Evolutionary conservation across 2,113 vertebrate species (phyloP).

Genomic region (Gymnogyps californianus): DNA sequence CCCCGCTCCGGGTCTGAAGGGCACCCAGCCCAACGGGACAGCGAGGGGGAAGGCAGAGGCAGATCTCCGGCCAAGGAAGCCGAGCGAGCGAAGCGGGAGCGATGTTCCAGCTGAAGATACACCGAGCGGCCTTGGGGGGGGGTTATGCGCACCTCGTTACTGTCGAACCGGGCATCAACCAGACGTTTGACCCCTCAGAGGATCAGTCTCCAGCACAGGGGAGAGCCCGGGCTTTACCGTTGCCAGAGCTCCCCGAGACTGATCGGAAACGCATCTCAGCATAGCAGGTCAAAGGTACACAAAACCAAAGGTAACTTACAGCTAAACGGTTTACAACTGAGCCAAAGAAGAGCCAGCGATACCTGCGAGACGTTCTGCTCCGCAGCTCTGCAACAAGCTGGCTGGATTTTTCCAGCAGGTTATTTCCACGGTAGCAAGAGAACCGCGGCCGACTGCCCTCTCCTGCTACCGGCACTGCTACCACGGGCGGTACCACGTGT

Average conservation of each 20-base stretch:
- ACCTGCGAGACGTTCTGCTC: accelerated
- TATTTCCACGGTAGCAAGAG: neutral
- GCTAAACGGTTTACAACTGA: neutral
- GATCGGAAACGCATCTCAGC: accelerated
- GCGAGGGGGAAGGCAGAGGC: neutral
- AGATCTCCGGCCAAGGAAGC: neutral
- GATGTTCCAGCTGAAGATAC: neutral
- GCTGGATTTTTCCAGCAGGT: neutral
- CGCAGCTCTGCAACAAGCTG: accelerated
- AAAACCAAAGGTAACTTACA: neutral
- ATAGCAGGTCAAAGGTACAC: neutral
- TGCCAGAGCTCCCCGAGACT: neutral
- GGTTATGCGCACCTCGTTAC: accelerated
- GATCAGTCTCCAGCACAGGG: too few species aligned
- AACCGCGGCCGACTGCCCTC: accelerated
- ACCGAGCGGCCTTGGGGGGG: accelerated
- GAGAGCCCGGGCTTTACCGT: accelerated
- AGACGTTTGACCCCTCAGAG: accelerated
- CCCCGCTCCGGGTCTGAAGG: too few species aligned
- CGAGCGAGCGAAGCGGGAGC: accelerated
- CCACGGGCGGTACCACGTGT: neutral
- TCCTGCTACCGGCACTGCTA: neutral
- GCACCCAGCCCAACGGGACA: neutral
- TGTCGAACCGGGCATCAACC: accelerated
- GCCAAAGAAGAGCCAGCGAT: neutral